Percentiles rank a stretch among this genome's conserved stretches.
Evolutionary conservation across 1,140 invertebrate genomes (phyloP).

Genomic region (Chelonus insularis): DNA sequence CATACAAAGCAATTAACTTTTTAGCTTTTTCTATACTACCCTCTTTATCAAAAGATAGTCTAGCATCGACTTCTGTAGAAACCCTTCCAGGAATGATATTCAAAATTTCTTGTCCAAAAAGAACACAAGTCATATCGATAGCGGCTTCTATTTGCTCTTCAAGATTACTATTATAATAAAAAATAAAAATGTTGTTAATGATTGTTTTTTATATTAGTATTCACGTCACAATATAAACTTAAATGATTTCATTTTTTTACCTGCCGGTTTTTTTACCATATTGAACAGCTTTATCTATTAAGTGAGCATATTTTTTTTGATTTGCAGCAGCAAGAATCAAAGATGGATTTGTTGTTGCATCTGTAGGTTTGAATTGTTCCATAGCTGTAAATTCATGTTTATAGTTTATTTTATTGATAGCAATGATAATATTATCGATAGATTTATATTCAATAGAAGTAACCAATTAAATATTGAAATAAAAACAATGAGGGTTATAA

Average conservation of each 20-base stretch:
- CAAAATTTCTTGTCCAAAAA: slow-evolving; percentile 96
- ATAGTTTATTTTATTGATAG: no score
- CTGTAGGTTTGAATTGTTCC: slow-evolving; percentile 96
- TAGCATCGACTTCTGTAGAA: slow-evolving; percentile 98
- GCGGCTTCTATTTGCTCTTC: slow-evolving; percentile 77
- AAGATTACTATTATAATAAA: slow-evolving; percentile 64
- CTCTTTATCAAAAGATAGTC: slow-evolving; percentile 93
- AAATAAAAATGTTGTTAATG: no score
- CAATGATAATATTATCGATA: no score
- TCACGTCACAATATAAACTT: no score
- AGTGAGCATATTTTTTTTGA: slow-evolving; percentile 86
- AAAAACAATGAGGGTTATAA: no score
- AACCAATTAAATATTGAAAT: no score
- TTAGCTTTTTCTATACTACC: slow-evolving; percentile 87
- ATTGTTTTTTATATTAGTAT: no score
- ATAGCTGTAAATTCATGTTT: slow-evolving; percentile 83
- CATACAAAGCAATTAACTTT: slow-evolving; percentile 87
- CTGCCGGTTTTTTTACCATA: slow-evolving; percentile 77
- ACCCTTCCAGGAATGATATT: slow-evolving; percentile 98
- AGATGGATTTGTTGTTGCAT: slow-evolving; percentile 99
- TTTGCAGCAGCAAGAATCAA: slow-evolving; percentile 91
- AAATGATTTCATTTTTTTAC: slow-evolving; percentile 53
- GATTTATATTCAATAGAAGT: no score
- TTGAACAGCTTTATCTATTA: slow-evolving; percentile 87
- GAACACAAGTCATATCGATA: slow-evolving; percentile 90